Conservation (phyloP, 2,888 invertebrate genomes). For the Microctonus brassicae region DNA sequence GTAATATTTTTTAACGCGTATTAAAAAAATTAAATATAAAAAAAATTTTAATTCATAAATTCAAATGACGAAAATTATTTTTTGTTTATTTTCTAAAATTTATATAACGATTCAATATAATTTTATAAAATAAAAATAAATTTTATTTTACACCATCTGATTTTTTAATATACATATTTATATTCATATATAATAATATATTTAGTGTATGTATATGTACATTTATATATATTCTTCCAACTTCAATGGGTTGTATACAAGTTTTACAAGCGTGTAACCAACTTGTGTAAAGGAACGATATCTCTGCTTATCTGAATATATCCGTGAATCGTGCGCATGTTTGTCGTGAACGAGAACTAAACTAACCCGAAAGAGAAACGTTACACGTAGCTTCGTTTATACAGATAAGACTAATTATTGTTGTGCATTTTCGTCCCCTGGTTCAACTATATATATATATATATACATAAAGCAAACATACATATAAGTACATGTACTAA, state of each 20-base stretch:
- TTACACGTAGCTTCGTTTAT: conserved; percentile 42
- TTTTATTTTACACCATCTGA: no score
- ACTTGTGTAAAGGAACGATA: conserved; percentile 31
- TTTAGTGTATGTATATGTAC: background rate
- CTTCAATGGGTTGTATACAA: background rate
- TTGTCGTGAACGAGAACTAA: conserved; percentile 35
- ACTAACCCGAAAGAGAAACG: conserved; percentile 41
- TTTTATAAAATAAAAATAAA: no score
- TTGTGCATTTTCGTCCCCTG: conserved; percentile 45
- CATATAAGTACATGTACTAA: background rate
- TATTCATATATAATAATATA: background rate
- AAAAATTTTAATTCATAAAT: background rate
- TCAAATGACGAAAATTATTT: no score
- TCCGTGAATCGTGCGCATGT: conserved; percentile 44
- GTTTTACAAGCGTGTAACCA: conserved; percentile 29
- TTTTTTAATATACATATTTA: no score
- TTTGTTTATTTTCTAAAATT: no score
- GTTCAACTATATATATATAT: background rate
- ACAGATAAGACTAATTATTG: conserved; percentile 63
- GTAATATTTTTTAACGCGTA: background rate
- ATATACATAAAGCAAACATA: background rate
- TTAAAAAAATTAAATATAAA: background rate
- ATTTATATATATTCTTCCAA: background rate
- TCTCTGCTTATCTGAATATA: conserved; percentile 43
- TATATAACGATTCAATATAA: no score